Conservation (phyloP, 2,797 vertebrate genomes). For the Choloepus didactylus region DNA sequence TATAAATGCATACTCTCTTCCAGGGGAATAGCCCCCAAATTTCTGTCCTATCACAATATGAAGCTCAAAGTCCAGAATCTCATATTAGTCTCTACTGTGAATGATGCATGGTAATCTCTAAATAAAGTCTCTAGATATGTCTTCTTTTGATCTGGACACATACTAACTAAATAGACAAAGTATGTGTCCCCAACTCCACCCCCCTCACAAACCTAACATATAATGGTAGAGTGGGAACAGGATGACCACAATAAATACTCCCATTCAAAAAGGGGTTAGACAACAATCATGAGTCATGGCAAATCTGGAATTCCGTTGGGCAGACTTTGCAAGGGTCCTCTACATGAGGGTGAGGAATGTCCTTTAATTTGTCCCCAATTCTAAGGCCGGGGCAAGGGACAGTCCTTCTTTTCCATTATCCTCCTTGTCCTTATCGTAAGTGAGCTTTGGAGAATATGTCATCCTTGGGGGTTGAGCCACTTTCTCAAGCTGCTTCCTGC, state of each 20-base stretch:
- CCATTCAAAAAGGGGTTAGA: not conserved
- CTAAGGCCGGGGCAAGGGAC: not conserved
- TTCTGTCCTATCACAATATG: not conserved
- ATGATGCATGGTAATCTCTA: not conserved
- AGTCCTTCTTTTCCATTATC: not conserved
- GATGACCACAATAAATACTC: not conserved
- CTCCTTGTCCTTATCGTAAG: not conserved
- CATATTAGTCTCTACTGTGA: not conserved
- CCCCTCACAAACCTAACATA: not conserved
- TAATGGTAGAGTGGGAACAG: not conserved
- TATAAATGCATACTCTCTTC: not conserved
- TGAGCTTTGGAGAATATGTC: not conserved
- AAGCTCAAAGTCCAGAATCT: conserved; percentile 1
- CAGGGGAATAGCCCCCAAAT: not conserved
- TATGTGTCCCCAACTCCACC: not conserved
- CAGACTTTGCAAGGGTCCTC: not conserved
- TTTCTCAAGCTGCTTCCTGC: conserved; percentile 3
- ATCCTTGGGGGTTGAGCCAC: not conserved
- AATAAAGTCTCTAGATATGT: not conserved
- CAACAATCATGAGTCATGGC: not conserved
- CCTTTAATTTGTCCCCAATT: not conserved
- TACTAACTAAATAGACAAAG: not conserved
- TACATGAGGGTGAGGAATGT: not conserved
- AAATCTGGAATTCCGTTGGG: not conserved
- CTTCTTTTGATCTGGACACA: not conserved